phyloP scores from a whole-genome alignment of 2,797 vertebrate species.

The Acrocephalus scirpaceus region DNA sequence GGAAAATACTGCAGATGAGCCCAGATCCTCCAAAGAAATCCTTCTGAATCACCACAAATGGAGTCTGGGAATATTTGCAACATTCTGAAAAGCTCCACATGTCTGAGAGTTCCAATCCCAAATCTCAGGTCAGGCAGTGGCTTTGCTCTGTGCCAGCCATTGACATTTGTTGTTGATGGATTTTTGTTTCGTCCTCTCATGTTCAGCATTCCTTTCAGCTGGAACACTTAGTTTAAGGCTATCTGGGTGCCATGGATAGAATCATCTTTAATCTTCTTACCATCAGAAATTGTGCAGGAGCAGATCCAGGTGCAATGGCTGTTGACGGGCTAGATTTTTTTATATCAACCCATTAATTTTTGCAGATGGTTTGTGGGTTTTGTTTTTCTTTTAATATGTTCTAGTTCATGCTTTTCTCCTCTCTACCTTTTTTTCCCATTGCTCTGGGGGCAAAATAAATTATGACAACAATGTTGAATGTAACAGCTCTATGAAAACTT shows the following conservation, averaged over 20 bases:
- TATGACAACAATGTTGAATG: background rate
- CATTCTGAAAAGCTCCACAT: background rate
- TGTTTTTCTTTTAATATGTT: background rate
- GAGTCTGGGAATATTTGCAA: background rate
- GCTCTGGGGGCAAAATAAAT: background rate
- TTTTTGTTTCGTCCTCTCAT: conserved; percentile 42
- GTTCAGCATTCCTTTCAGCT: conserved; percentile 42
- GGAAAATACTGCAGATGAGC: background rate
- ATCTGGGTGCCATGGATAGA: background rate
- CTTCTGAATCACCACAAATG: background rate
- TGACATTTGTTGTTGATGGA: conserved; percentile 27
- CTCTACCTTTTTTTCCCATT: background rate
- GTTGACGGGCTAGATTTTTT: background rate
- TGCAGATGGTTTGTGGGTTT: background rate
- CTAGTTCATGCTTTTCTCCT: background rate
- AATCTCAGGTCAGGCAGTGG: background rate
- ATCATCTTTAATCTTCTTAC: conserved; percentile 35
- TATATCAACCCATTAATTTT: background rate
- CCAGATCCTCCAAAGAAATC: background rate
- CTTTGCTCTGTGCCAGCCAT: background rate
- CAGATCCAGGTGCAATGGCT: background rate
- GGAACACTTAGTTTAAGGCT: conserved; percentile 21
- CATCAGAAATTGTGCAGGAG: conserved; percentile 24
- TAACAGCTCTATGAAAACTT: background rate
- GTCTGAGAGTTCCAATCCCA: background rate